phyloP scores from a whole-genome alignment of 2,797 vertebrate species.

The Agapornis canus region DNA sequence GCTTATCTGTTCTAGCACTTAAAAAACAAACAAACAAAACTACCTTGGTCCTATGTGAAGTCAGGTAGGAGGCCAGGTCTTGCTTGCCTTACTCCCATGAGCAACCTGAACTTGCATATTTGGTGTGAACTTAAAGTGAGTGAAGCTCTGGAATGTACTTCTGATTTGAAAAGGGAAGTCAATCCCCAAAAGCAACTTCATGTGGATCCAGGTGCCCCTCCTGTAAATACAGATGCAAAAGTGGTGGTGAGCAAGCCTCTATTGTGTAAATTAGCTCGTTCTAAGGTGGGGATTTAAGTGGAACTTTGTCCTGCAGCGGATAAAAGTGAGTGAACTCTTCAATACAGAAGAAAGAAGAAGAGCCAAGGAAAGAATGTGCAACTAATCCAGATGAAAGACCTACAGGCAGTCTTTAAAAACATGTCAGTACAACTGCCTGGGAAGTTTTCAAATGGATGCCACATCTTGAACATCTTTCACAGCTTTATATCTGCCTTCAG shows the following conservation, averaged over 20 bases:
- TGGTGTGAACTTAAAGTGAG: slow-evolving; percentile 28
- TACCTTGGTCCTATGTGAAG: background rate
- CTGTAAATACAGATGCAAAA: slow-evolving; percentile 45
- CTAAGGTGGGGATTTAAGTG: slow-evolving; percentile 37
- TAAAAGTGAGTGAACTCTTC: slow-evolving; percentile 33
- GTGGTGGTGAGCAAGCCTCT: slow-evolving; percentile 40
- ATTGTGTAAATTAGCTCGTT: slow-evolving; percentile 46
- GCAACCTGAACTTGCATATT: slow-evolving; percentile 14
- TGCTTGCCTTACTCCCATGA: background rate
- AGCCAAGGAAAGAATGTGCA: slow-evolving; percentile 64
- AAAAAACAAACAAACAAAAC: background rate
- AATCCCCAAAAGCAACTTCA: background rate
- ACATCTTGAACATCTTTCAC: slow-evolving; percentile 58
- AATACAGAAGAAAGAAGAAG: background rate
- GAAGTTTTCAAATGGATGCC: slow-evolving; percentile 63
- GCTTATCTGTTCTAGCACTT: background rate
- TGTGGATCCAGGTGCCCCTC: slow-evolving; percentile 41
- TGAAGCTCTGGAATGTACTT: slow-evolving; percentile 45
- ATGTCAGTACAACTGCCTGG: slow-evolving; percentile 65
- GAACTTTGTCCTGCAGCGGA: slow-evolving; percentile 52
- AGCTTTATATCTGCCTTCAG: slow-evolving; percentile 34
- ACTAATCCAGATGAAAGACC: slow-evolving; percentile 68
- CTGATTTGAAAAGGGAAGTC: slow-evolving; percentile 31
- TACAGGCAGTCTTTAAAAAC: slow-evolving; percentile 62
- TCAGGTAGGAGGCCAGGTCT: background rate